Percentiles rank a stretch among this genome's conserved stretches.
These are phyloP conservation scores for Parasteatoda lunata DNA, from an alignment of 2,888 invertebrate genomes.

Conservation along the genomic window DNA sequence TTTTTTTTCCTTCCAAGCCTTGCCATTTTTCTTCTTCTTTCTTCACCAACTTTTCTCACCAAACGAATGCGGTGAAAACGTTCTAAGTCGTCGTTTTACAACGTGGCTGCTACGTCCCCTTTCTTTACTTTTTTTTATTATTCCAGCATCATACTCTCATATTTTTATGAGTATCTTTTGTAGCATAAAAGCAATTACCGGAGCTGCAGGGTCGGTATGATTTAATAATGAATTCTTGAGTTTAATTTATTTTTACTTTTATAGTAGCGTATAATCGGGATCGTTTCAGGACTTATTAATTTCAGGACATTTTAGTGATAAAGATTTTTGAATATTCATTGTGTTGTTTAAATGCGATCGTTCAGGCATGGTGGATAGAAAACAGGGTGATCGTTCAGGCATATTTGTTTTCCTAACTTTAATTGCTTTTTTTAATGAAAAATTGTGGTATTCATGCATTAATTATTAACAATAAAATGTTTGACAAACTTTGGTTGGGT, in stretches of 20 bases:
- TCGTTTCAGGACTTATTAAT: too few relatives aligned
- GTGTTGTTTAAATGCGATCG: too few relatives aligned
- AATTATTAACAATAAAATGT: too few relatives aligned
- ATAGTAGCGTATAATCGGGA: neutral
- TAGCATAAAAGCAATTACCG: slow-evolving; percentile 61
- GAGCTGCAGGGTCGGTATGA: slow-evolving; percentile 38
- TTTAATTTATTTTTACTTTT: slow-evolving; percentile 5
- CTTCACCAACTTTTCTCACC: slow-evolving; percentile 5
- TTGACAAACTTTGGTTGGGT: too few relatives aligned
- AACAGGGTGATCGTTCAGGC: too few relatives aligned
- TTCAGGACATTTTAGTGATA: too few relatives aligned
- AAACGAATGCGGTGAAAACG: slow-evolving; percentile 37
- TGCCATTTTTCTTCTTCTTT: slow-evolving; percentile 10
- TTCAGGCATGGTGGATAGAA: too few relatives aligned
- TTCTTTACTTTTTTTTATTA: neutral
- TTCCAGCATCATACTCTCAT: slow-evolving; percentile 24
- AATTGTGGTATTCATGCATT: too few relatives aligned
- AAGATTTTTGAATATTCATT: too few relatives aligned
- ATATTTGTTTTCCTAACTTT: too few relatives aligned
- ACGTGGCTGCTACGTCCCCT: neutral
- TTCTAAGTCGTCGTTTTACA: slow-evolving; percentile 14
- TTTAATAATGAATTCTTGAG: slow-evolving; percentile 59
- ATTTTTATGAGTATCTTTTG: slow-evolving; percentile 58
- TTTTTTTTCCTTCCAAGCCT: slow-evolving; percentile 3
- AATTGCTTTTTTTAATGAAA: too few relatives aligned